Percentiles rank a stretch among this genome's conserved stretches.
These are phyloP conservation scores for Aulostomus chinensis DNA, from an alignment of 2,797 vertebrate genomes.

Conservation along the genomic window DNA sequence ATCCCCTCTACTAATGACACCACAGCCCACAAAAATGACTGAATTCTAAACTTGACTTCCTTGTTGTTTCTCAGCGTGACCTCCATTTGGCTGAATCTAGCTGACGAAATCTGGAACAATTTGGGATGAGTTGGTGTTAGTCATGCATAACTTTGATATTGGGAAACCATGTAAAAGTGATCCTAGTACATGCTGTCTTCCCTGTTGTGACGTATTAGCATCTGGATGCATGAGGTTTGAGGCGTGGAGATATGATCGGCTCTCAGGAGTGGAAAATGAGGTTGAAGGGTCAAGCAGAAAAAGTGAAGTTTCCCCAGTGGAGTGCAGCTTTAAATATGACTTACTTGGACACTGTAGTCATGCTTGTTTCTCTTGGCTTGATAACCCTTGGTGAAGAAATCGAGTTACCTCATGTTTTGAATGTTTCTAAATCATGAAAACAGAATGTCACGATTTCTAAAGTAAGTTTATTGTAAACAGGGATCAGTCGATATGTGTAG, in stretches of 20 bases:
- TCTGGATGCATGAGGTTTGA: constrained; percentile 51
- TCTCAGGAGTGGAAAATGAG: constrained; percentile 81
- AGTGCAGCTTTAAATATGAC: constrained; percentile 67
- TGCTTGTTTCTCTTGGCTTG: constrained; percentile 79
- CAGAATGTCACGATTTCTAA: constrained; percentile 1
- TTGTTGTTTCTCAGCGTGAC: constrained; percentile 1
- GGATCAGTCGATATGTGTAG: too few relatives aligned
- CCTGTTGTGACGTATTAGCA: constrained; percentile 32
- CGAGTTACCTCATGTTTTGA: constrained; percentile 45
- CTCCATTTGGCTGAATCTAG: constrained; percentile 6
- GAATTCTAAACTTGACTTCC: constrained; percentile 16
- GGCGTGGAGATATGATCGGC: constrained; percentile 60
- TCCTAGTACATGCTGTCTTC: constrained; percentile 6
- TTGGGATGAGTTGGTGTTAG: not conserved
- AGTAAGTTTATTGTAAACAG: not conserved
- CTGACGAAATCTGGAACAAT: constrained; percentile 7
- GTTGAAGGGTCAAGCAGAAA: constrained; percentile 74
- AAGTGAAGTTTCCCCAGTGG: constrained; percentile 72
- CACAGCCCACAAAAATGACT: constrained; percentile 20
- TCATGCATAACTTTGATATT: not conserved
- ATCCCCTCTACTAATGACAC: constrained; percentile 12
- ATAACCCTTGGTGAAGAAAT: constrained; percentile 37
- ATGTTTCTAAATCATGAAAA: constrained; percentile 21
- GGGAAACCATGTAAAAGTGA: too few relatives aligned
- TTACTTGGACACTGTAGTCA: constrained; percentile 69